Conservation (phyloP, 2,888 invertebrate genomes). For the Mesoligia furuncula region DNA sequence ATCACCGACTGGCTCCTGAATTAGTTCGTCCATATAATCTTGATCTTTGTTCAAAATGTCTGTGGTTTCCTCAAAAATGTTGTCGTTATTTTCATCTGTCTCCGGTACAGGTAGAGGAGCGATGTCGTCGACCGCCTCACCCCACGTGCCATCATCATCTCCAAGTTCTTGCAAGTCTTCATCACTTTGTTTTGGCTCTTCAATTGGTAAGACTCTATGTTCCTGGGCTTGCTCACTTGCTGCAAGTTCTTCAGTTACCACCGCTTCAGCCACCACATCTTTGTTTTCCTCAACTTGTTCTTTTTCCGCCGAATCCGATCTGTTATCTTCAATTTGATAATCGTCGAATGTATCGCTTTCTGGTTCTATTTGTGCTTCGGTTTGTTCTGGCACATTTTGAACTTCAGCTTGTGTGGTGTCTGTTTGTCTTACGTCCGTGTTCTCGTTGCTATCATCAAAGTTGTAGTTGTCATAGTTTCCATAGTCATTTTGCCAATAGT, state of each 20-base stretch:
- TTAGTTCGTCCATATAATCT: conserved; percentile 36
- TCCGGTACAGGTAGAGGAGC: conserved; percentile 47
- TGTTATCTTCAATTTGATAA: conserved; percentile 82
- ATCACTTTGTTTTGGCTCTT: conserved; percentile 37
- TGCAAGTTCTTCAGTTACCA: background rate
- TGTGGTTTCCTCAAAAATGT: conserved; percentile 34
- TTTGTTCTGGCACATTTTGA: conserved; percentile 48
- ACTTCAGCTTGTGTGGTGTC: conserved; percentile 53
- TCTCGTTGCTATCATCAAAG: conserved; percentile 38
- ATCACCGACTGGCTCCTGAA: conserved; percentile 19
- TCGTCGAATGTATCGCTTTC: conserved; percentile 64
- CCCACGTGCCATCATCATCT: conserved; percentile 50
- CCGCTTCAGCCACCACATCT: conserved; percentile 4
- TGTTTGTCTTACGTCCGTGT: conserved; percentile 43
- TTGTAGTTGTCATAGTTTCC: conserved; percentile 60
- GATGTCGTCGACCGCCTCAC: conserved; percentile 46
- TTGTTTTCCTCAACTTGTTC: conserved; percentile 31
- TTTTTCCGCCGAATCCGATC: conserved; percentile 62
- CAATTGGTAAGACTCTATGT: conserved; percentile 37
- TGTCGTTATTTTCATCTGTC: conserved; percentile 21
- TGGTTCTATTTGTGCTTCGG: conserved; percentile 42
- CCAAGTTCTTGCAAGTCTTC: conserved; percentile 44
- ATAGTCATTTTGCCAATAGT: conserved; percentile 51
- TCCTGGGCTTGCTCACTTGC: conserved; percentile 21
- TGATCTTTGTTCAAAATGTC: conserved; percentile 40